phyloP scores from a whole-genome alignment of 2,888 invertebrate species.

The Campopleginae sp. region DNA sequence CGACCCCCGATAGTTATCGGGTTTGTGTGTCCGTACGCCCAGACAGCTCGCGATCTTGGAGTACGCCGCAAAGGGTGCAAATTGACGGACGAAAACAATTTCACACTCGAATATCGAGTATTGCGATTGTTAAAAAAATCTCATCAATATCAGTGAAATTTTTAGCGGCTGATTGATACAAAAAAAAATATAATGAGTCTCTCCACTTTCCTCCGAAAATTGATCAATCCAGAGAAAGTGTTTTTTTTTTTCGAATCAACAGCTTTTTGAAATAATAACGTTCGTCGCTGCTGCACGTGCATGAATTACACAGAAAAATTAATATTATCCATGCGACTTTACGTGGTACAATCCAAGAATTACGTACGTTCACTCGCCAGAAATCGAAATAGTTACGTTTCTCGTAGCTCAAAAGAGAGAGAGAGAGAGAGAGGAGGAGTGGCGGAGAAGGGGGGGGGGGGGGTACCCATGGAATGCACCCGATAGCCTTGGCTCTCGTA shows the following conservation, averaged over 20 bases:
- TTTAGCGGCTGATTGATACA: not conserved
- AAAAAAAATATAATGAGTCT: not conserved
- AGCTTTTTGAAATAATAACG: not conserved
- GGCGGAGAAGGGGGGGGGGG: slow-evolving; percentile 43
- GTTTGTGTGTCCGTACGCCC: not conserved
- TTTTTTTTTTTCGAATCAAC: not conserved
- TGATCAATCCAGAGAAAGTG: not conserved
- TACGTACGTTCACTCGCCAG: not conserved
- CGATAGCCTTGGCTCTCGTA: slow-evolving; percentile 81
- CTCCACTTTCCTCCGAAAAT: not conserved
- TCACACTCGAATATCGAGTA: slow-evolving; percentile 29
- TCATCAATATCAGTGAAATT: not conserved
- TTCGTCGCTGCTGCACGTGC: not conserved
- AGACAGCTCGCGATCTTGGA: not conserved
- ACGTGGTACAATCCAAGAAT: not conserved
- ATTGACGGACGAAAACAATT: slow-evolving; percentile 36
- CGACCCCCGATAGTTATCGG: slow-evolving; percentile 32
- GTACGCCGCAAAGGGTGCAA: slow-evolving; percentile 17
- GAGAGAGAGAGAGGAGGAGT: not conserved
- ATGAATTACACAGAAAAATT: not conserved
- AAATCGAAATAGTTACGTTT: slow-evolving; percentile 31
- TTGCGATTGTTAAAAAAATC: slow-evolving; percentile 22
- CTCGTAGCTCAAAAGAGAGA: slow-evolving; percentile 10
- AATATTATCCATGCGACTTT: not conserved
- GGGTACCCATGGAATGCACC: slow-evolving; percentile 76